phyloP scores from a whole-genome alignment of 2,797 vertebrate genomes.

The Martes flavigula region DNA sequence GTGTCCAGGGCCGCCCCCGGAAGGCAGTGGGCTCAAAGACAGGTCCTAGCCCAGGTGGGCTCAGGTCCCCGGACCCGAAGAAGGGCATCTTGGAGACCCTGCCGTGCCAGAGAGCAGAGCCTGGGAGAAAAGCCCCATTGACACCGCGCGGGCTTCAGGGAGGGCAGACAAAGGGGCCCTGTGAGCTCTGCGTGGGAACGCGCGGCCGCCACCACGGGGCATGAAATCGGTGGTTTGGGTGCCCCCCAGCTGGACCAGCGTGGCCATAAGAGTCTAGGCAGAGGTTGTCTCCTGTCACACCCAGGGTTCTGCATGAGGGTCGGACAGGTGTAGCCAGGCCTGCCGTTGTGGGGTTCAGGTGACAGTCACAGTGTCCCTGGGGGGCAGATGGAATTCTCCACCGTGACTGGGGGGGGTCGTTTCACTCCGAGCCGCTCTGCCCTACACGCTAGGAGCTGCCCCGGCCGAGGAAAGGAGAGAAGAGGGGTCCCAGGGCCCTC shows the following conservation, averaged over 20 bases:
- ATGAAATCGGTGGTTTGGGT: background rate
- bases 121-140: slow-evolving; percentile 57
- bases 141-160: background rate
- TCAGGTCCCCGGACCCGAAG: background rate
- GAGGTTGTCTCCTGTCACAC: background rate
- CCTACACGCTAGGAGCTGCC: background rate
- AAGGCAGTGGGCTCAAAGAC: background rate
- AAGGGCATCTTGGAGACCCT: slow-evolving; percentile 35
- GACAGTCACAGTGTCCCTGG: rapidly evolving
- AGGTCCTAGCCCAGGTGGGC: slow-evolving; percentile 34
- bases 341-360: background rate
- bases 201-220: slow-evolving; percentile 28
- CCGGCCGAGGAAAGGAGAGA: background rate
- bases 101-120: background rate
- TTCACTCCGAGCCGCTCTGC: background rate
- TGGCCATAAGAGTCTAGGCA: background rate
- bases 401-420: rapidly evolving
- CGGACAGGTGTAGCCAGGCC: background rate
- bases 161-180: slow-evolving; percentile 67
- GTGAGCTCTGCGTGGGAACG: slow-evolving; percentile 64
- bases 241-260: background rate
- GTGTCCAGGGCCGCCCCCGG: background rate
- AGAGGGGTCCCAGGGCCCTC: background rate
- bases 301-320: background rate
- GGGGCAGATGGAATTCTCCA: background rate